Percentiles rank a stretch among this genome's conserved stretches.
Conservation (phyloP, 2,797 vertebrate genomes). For the Crenuchus spilurus region DNA sequence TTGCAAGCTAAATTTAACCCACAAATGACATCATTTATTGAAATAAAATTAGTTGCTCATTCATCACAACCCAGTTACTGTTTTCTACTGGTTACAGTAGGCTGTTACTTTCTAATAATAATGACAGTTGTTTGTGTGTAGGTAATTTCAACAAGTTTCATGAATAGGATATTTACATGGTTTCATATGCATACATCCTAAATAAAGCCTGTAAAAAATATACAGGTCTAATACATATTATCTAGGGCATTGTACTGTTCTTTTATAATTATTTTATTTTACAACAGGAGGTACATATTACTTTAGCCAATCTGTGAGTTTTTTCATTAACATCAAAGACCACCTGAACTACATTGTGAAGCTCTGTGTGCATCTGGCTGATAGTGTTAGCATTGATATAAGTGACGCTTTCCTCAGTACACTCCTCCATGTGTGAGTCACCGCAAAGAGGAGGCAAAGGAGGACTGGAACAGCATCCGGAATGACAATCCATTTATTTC, state of each 20-base stretch:
- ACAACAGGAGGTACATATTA: not conserved
- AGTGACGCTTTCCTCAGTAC: conserved; percentile 38
- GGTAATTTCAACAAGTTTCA: too few species aligned
- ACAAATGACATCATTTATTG: not conserved
- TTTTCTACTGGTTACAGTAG: not conserved
- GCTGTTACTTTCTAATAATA: not conserved
- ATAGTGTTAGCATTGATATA: conserved; percentile 50
- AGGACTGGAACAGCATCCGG: conserved; percentile 56
- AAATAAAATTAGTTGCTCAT: not conserved
- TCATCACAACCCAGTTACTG: not conserved
- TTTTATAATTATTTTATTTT: conserved; percentile 5
- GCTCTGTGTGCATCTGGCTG: conserved; percentile 34
- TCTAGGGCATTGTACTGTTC: too few species aligned
- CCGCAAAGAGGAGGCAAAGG: conserved; percentile 59
- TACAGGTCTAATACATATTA: too few species aligned
- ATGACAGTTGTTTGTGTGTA: too few species aligned
- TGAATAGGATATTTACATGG: too few species aligned
- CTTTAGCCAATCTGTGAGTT: not conserved
- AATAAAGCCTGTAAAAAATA: too few species aligned
- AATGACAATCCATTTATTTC: conserved; percentile 67
- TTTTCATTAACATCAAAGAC: conserved; percentile 32
- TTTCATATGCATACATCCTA: too few species aligned
- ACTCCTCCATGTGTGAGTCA: conserved; percentile 61
- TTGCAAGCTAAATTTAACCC: not conserved
- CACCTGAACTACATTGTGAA: conserved; percentile 21